Conservation (phyloP, 2,797 vertebrate species). For the Myotis pilosus region DNA sequence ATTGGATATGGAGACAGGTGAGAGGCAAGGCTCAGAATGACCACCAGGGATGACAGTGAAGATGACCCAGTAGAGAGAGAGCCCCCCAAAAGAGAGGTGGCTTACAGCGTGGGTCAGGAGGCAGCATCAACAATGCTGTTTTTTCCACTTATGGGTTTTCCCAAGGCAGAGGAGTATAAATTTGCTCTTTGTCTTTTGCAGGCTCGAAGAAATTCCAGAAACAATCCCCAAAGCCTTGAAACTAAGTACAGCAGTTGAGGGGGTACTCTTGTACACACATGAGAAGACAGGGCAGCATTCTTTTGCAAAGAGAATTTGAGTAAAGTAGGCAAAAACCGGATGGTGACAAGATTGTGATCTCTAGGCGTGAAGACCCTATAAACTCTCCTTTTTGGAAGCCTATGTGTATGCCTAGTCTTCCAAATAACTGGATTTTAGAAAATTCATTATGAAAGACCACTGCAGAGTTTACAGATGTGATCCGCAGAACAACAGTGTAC, state of each 20-base stretch:
- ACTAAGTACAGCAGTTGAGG: constrained; percentile 4
- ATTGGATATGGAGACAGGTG: background rate
- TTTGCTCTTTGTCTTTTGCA: constrained; percentile 31
- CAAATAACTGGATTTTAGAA: background rate
- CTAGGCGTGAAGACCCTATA: background rate
- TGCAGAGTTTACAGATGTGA: background rate
- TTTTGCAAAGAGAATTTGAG: constrained; percentile 40
- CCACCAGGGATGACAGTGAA: background rate
- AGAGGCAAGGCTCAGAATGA: background rate
- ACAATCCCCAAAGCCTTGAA: background rate
- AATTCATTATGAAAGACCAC: background rate
- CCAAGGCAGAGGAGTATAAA: background rate
- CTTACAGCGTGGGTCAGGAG: background rate
- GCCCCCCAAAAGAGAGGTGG: background rate
- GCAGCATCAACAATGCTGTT: background rate
- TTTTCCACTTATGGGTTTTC: background rate
- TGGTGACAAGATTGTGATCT: fast-evolving
- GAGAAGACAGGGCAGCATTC: background rate
- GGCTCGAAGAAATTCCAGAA: background rate
- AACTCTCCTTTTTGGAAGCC: background rate
- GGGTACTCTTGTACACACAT: background rate
- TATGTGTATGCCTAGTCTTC: background rate
- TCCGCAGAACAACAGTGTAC: background rate
- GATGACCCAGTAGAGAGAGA: background rate
- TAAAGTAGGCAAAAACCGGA: background rate